phyloP scores from a whole-genome alignment of 2,888 invertebrate species.

The Heliconius ethilla region DNA sequence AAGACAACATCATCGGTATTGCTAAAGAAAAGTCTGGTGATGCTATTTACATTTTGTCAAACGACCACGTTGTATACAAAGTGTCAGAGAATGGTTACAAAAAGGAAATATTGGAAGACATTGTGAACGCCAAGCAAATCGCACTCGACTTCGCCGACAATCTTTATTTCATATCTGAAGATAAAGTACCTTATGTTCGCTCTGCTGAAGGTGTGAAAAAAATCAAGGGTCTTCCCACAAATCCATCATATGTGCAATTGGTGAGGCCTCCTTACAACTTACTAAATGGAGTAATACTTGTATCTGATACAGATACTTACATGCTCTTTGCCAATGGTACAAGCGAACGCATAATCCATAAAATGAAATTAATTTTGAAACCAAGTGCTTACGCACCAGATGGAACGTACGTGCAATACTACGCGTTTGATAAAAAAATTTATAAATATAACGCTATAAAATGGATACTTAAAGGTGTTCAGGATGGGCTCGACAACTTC shows the following conservation, averaged over 20 bases:
- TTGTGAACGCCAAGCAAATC: slow-evolving; percentile 60
- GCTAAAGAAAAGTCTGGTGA: slow-evolving; percentile 47
- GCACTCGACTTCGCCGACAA: slow-evolving; percentile 61
- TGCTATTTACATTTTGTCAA: slow-evolving; percentile 60
- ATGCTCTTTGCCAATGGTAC: slow-evolving; percentile 57
- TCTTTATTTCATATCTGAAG: slow-evolving; percentile 58
- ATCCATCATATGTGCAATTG: slow-evolving; percentile 51
- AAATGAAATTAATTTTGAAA: slow-evolving; percentile 48
- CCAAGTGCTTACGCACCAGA: slow-evolving; percentile 64
- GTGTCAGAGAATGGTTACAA: slow-evolving; percentile 61
- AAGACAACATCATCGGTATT: slow-evolving; percentile 49
- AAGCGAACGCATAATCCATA: slow-evolving; percentile 48
- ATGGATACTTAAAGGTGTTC: neutral
- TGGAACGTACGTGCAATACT: slow-evolving; percentile 60
- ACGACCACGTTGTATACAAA: slow-evolving; percentile 59
- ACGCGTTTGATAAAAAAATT: slow-evolving; percentile 63
- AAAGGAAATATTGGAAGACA: slow-evolving; percentile 55
- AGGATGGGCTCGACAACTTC: neutral
- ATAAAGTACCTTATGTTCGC: slow-evolving; percentile 56
- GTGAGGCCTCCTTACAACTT: slow-evolving; percentile 59
- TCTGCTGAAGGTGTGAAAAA: slow-evolving; percentile 52
- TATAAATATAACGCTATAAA: slow-evolving; percentile 62
- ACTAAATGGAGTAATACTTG: slow-evolving; percentile 52
- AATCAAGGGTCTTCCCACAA: slow-evolving; percentile 58
- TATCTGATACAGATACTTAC: slow-evolving; percentile 56